These are phyloP conservation scores for Hyles euphorbiae DNA, from an alignment of 1,140 invertebrate species.

Conservation along the genomic window DNA sequence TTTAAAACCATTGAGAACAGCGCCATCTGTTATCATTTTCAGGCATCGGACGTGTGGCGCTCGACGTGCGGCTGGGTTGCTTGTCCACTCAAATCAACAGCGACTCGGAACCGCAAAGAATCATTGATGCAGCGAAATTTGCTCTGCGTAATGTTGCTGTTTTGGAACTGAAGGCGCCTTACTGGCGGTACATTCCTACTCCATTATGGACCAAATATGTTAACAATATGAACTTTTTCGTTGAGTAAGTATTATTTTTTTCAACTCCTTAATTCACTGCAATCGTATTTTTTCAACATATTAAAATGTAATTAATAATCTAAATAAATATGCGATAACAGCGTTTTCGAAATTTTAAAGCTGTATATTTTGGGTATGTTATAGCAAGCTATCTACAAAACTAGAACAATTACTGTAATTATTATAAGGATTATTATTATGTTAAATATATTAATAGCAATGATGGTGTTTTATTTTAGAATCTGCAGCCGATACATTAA, in stretches of 20 bases:
- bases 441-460: neutral
- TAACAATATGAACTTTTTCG: conserved; percentile 91
- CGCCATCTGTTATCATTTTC: conserved; percentile 20
- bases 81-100: conserved; percentile 80
- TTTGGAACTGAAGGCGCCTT: conserved; percentile 88
- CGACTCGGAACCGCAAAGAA: conserved; percentile 87
- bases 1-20: neutral
- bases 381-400: too few species aligned
- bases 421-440: too few species aligned
- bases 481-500: conserved; percentile 90
- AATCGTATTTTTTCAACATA: too few species aligned
- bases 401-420: too few species aligned
- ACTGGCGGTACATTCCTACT: conserved; percentile 90
- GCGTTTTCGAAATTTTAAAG: too few species aligned
- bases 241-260: conserved; percentile 79
- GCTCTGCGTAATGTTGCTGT: conserved; percentile 88
- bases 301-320: too few species aligned
- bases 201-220: conserved; percentile 88
- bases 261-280: neutral
- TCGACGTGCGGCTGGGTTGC: conserved; percentile 89
- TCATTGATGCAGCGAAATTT: conserved; percentile 91
- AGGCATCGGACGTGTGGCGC: conserved; percentile 90
- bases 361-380: too few species aligned
- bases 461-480: conserved; percentile 54
- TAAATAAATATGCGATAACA: too few species aligned